Evolutionary conservation across 2,797 vertebrate genomes (phyloP).

Genomic region (Ciconia nigra): DNA sequence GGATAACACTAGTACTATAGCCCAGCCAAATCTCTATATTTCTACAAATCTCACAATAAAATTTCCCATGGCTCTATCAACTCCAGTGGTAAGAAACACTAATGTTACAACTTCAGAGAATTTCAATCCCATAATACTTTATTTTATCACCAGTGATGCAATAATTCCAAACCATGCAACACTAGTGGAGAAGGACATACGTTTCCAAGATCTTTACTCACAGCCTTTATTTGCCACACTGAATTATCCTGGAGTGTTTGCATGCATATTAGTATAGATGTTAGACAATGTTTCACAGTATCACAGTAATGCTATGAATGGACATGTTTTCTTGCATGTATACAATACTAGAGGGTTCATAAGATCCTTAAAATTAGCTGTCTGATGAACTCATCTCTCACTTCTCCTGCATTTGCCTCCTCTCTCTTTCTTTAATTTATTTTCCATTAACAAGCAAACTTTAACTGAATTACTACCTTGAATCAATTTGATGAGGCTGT

Average conservation of each 20-base stretch:
- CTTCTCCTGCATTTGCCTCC: background rate
- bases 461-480: no score
- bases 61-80: background rate
- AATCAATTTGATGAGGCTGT: background rate
- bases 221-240: background rate
- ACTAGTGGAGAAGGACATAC: background rate
- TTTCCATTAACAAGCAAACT: background rate
- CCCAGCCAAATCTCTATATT: background rate
- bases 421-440: background rate
- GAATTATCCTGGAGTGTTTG: background rate
- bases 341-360: background rate
- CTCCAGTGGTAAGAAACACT: background rate
- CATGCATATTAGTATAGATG: background rate
- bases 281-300: background rate
- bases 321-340: background rate
- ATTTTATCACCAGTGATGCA: background rate
- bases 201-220: background rate
- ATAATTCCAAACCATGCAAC: background rate
- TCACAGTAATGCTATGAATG: background rate
- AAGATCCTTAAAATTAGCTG: background rate
- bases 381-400: background rate
- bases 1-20: background rate
- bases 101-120: background rate
- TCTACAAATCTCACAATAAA: background rate
- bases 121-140: background rate